phyloP scores from a whole-genome alignment of 1,140 invertebrate species.

The Danaus melanippus region DNA sequence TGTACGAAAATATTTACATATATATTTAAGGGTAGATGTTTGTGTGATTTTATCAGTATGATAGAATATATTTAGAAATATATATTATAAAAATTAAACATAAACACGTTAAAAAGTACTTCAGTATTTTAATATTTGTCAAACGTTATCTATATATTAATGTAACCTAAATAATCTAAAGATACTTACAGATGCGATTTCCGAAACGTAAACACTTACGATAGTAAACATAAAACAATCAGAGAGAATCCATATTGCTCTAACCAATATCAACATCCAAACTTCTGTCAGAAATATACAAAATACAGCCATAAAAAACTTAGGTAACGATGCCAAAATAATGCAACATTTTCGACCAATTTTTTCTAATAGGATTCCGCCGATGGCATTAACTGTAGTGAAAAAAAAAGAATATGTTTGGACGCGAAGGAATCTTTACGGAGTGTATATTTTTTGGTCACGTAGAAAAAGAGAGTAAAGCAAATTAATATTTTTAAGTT shows the following conservation, averaged over 20 bases:
- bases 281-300: slow-evolving; percentile 16
- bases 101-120: too few relatives aligned
- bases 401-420: background rate
- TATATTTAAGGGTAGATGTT: too few relatives aligned
- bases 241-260: slow-evolving; percentile 31
- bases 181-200: slow-evolving; percentile 45
- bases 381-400: slow-evolving; percentile 28
- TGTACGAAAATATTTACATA: too few relatives aligned
- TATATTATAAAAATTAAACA: too few relatives aligned
- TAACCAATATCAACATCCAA: slow-evolving; percentile 24
- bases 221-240: slow-evolving; percentile 23
- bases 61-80: too few relatives aligned
- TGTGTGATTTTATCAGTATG: too few relatives aligned
- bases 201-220: slow-evolving; percentile 40
- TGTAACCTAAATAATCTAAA: too few relatives aligned
- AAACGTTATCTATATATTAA: too few relatives aligned
- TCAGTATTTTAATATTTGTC: too few relatives aligned
- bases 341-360: slow-evolving; percentile 40
- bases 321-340: slow-evolving; percentile 28
- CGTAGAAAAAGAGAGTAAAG: background rate
- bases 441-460: background rate
- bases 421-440: too few relatives aligned
- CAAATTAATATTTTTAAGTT: too few relatives aligned
- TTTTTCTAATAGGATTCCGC: slow-evolving; percentile 30
- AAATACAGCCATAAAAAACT: slow-evolving; percentile 22